phyloP scores from a whole-genome alignment of 2,888 invertebrate genomes.

The Axea sp. region DNA sequence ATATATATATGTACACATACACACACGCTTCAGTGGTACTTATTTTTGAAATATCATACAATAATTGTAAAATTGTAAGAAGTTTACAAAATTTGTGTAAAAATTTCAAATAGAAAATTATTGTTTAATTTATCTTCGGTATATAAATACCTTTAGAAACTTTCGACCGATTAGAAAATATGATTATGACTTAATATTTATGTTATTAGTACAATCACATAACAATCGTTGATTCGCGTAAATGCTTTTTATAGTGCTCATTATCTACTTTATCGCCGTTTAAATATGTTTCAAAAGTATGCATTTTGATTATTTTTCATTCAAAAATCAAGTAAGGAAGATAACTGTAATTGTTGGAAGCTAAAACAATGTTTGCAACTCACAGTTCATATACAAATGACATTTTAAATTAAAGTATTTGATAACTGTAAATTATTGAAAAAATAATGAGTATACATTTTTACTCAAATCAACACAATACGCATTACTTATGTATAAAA shows the following conservation, averaged over 20 bases:
- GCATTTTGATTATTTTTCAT: conserved; percentile 16
- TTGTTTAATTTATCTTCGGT: conserved; percentile 8
- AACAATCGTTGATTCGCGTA: conserved; percentile 37
- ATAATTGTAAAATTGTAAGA: conserved; percentile 8
- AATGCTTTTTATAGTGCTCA: background rate
- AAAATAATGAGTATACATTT: background rate
- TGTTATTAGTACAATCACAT: conserved; percentile 30
- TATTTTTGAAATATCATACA: conserved; percentile 17
- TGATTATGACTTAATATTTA: conserved; percentile 11
- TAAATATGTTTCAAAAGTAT: background rate
- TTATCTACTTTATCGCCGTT: conserved; percentile 25
- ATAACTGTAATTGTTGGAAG: conserved; percentile 11
- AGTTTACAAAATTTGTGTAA: conserved; percentile 19
- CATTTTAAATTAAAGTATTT: background rate
- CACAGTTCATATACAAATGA: background rate
- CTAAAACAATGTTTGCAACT: background rate
- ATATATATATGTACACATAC: conserved; percentile 37
- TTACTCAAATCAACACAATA: background rate
- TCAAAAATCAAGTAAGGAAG: conserved; percentile 1
- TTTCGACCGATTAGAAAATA: conserved; percentile 49
- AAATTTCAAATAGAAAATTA: conserved; percentile 33
- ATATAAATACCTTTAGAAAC: conserved; percentile 38
- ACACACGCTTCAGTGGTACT: too few species aligned
- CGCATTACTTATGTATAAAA: background rate
- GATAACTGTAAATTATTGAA: background rate